Base-by-base conservation (phyloP, 1,140 invertebrate species). In the Mamestra configurata region DNA sequence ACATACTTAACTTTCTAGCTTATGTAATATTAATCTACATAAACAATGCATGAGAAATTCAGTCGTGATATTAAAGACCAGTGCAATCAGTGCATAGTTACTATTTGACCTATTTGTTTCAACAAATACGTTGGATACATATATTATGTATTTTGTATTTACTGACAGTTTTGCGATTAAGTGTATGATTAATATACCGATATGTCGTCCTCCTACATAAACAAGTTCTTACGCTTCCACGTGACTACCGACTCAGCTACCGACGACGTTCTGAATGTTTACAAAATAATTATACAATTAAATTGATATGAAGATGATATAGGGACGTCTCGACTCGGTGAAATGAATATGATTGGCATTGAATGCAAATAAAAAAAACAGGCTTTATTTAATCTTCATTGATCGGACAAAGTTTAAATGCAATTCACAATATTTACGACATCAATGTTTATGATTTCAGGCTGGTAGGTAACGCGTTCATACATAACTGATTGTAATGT, bases 331-430 rank as follows among this genome's bases (percentile, higher is more conserved):
- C 22, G 2, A 8, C 7, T 57, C 3, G 8, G 11, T 57, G 53
- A 57, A 57, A 27, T 57, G 15, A 57, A 57, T 55, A 55, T 55
- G 18, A 55, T 55, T 55, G 51, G 22, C 51, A 20, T 55, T 55
- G 22, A 22, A 10, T 20, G 5, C 6, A n/a, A 55, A 51, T 6
- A n/a, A n/a, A n/a, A n/a, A n/a, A n/a, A n/a, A n/a, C n/a, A n/a
- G n/a, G n/a, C n/a, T n/a, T n/a, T n/a, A n/a, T n/a, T n/a, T 4
- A 10, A 1, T 6, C 43, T 24, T 55, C 10, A 55, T 55, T 55
- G 51, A 55, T 24, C 13, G 15, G 43, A 49, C 13, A n/a, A n/a
- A 15, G 1, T 4, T 46, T 49, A n/a, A n/a, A 13, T n/a, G 11
- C 43, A 15, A 49, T 49, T 49, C 3, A 4, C 35, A 1, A 3